Evolutionary conservation across 2,888 invertebrate species (phyloP).

Genomic region (Corbicula japonica): DNA sequence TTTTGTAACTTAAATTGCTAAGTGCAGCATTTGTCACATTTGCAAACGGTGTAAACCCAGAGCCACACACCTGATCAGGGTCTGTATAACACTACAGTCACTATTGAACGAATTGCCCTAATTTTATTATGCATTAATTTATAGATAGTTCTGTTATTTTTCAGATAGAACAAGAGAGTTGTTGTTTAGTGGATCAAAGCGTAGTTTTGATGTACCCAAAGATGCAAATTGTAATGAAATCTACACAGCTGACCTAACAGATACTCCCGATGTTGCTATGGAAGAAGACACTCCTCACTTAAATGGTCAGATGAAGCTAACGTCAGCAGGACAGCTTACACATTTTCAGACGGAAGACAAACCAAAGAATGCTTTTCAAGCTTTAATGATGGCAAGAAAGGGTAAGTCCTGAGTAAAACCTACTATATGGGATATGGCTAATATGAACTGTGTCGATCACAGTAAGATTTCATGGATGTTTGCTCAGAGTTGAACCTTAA

Average conservation of each 20-base stretch:
- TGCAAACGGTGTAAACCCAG: no score
- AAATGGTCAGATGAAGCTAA: slow-evolving; percentile 50
- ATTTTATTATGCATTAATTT: no score
- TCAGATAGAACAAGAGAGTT: slow-evolving; percentile 74
- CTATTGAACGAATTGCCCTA: no score
- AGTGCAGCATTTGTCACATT: no score
- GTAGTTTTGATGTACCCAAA: slow-evolving; percentile 53
- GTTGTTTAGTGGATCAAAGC: slow-evolving; percentile 72
- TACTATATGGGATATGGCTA: no score
- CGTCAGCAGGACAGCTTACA: slow-evolving; percentile 43
- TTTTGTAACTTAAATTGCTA: no score
- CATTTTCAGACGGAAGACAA: slow-evolving; percentile 17
- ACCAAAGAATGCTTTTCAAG: slow-evolving; percentile 57
- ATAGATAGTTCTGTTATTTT: slow-evolving; percentile 48
- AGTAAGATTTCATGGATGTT: no score
- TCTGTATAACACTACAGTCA: no score
- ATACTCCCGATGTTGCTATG: slow-evolving; percentile 39
- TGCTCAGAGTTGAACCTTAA: no score
- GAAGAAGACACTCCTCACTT: slow-evolving; percentile 24
- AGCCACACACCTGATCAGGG: no score
- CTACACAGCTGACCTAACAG: slow-evolving; percentile 12
- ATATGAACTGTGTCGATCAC: no score
- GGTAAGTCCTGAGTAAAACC: slow-evolving; percentile 27
- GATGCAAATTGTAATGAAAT: slow-evolving; percentile 72
- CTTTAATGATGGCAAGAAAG: slow-evolving; percentile 48